Evolutionary conservation across 1,140 invertebrate genomes (phyloP).

Genomic region (Euura saliciscinereae): DNA sequence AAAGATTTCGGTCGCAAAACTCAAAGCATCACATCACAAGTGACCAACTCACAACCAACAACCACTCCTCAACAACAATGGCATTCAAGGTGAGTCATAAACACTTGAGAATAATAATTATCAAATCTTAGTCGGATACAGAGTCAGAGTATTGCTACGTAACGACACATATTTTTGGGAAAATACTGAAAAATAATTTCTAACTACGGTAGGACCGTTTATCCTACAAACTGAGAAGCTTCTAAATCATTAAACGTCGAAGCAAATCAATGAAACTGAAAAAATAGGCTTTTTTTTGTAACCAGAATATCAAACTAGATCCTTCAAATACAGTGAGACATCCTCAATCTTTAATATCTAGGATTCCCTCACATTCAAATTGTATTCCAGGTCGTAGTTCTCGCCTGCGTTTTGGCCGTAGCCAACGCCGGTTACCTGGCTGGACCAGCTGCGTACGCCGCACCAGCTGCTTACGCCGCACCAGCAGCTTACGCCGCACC

Average conservation of each 20-base stretch:
- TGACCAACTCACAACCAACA: neutral
- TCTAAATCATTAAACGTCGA: neutral
- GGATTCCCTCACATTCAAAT: slow-evolving; percentile 32
- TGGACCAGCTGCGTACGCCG: slow-evolving; percentile 39
- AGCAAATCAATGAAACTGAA: neutral
- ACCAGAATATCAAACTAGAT: neutral
- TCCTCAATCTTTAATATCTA: neutral
- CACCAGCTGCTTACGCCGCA: slow-evolving; percentile 51
- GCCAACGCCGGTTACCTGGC: slow-evolving; percentile 47
- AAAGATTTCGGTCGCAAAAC: neutral
- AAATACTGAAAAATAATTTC: neutral
- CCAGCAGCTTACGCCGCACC: slow-evolving; percentile 23
- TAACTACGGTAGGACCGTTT: too few species aligned
- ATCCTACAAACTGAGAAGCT: neutral
- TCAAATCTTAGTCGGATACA: neutral
- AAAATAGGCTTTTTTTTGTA: neutral
- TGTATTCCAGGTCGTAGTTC: slow-evolving; percentile 57
- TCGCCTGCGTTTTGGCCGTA: slow-evolving; percentile 51
- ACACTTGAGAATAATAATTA: neutral
- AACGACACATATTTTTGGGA: neutral
- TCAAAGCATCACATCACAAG: neutral
- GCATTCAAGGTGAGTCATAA: neutral
- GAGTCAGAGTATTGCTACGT: neutral
- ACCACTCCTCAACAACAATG: neutral
- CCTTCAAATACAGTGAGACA: neutral